These are phyloP conservation scores for Sciurus vulgaris DNA, from an alignment of 2,797 vertebrate genomes.

Conservation along the genomic window DNA sequence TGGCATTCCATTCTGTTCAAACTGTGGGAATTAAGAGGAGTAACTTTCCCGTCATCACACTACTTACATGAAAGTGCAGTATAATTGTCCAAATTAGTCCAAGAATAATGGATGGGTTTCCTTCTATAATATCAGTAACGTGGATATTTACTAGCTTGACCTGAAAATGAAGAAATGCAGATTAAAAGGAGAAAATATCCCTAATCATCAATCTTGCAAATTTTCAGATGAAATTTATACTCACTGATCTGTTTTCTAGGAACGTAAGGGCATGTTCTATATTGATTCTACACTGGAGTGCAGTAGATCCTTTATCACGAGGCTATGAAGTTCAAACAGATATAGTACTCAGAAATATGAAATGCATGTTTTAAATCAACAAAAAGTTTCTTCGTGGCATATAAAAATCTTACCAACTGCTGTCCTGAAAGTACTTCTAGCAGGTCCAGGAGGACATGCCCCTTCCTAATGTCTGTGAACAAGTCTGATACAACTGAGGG, in stretches of 20 bases:
- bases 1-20: neutral
- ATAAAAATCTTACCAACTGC: slow-evolving; percentile 91
- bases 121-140: slow-evolving; percentile 96
- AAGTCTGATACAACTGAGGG: slow-evolving; percentile 92
- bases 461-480: slow-evolving; percentile 94
- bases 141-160: slow-evolving; percentile 99
- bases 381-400: neutral
- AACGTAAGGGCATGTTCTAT: slow-evolving; percentile 95
- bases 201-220: slow-evolving; percentile 56
- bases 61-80: slow-evolving; percentile 97
- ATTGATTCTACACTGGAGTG: slow-evolving; percentile 96
- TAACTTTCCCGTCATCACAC: neutral
- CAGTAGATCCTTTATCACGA: slow-evolving; percentile 93
- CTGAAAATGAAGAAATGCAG: slow-evolving; percentile 86
- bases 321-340: slow-evolving; percentile 88
- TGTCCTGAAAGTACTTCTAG: slow-evolving; percentile 97
- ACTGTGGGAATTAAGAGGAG: slow-evolving; percentile 16
- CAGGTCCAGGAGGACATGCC: slow-evolving; percentile 94
- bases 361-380: slow-evolving; percentile 38
- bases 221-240: slow-evolving; percentile 75
- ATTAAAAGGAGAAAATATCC: slow-evolving; percentile 80
- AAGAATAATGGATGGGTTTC: slow-evolving; percentile 97
- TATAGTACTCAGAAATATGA: slow-evolving; percentile 40
- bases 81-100: slow-evolving; percentile 98
- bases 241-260: slow-evolving; percentile 94